A percentile compares a stretch with the other conserved stretches of the same genome.
Conservation (phyloP, 2,797 vertebrate species). For the Myotis findleyi region DNA sequence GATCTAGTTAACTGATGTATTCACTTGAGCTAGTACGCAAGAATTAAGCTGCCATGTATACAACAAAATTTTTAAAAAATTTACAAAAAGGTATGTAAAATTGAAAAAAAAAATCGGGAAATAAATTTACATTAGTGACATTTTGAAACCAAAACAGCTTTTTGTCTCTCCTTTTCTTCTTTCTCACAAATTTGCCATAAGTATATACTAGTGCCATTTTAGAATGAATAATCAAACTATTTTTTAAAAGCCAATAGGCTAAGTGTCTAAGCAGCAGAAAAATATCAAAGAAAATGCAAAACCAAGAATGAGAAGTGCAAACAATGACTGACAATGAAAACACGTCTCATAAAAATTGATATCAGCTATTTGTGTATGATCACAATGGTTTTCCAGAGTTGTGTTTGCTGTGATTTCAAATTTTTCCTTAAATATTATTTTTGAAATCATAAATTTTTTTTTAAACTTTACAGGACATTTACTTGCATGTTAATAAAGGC, state of each 20-base stretch:
- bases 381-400: background rate
- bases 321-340: background rate
- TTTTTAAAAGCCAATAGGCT: background rate
- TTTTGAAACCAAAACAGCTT: background rate
- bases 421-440: conserved; percentile 7
- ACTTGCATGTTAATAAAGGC: background rate
- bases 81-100: background rate
- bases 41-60: background rate
- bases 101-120: background rate
- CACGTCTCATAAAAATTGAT: background rate
- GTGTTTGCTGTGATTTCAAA: background rate
- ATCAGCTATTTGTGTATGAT: background rate
- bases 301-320: background rate
- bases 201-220: background rate
- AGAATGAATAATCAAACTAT: background rate
- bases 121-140: background rate
- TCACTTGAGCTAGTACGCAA: background rate
- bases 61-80: background rate
- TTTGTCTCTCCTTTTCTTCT: background rate
- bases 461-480: background rate
- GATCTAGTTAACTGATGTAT: background rate
- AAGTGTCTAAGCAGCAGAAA: background rate
- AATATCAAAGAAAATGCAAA: conserved; percentile 10
- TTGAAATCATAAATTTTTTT: background rate
- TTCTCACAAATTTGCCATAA: background rate